Evolutionary conservation across 2,113 vertebrate genomes (phyloP).

Genomic region (Phasianus colchicus): DNA sequence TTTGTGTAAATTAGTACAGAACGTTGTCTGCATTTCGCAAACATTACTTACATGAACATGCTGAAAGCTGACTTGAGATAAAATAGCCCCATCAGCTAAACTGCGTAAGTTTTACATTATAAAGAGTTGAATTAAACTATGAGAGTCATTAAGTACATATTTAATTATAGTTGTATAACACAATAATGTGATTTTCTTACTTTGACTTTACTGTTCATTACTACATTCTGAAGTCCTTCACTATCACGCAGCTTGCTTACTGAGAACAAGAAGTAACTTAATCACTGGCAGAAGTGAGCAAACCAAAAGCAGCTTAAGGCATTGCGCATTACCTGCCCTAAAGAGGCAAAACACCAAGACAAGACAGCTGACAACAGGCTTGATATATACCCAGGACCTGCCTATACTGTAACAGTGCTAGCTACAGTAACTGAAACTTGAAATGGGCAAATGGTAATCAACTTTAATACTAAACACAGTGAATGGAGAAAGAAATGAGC

Average conservation of each 20-base stretch:
- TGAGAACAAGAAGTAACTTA: not conserved
- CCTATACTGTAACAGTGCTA: not conserved
- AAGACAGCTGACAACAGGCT: not conserved
- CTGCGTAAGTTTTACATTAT: not conserved
- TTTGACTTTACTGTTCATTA: not conserved
- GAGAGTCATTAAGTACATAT: not conserved
- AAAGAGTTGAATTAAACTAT: not conserved
- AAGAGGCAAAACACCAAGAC: not conserved
- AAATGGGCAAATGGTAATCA: not conserved
- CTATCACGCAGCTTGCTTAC: not conserved
- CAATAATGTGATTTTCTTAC: not conserved
- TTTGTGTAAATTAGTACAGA: not conserved
- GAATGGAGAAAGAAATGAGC: not conserved
- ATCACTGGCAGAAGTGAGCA: not conserved
- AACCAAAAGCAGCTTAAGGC: not conserved
- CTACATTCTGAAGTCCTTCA: not conserved
- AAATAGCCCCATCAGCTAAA: not conserved
- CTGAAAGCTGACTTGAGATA: not conserved
- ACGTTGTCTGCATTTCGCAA: not conserved
- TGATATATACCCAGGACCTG: not conserved
- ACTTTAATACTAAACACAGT: not conserved
- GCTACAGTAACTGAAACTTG: not conserved
- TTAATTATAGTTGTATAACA: not conserved
- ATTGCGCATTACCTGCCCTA: not conserved
- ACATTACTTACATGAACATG: not conserved